phyloP scores from a whole-genome alignment of 2,888 invertebrate species.

The Oscheius onirici region DNA sequence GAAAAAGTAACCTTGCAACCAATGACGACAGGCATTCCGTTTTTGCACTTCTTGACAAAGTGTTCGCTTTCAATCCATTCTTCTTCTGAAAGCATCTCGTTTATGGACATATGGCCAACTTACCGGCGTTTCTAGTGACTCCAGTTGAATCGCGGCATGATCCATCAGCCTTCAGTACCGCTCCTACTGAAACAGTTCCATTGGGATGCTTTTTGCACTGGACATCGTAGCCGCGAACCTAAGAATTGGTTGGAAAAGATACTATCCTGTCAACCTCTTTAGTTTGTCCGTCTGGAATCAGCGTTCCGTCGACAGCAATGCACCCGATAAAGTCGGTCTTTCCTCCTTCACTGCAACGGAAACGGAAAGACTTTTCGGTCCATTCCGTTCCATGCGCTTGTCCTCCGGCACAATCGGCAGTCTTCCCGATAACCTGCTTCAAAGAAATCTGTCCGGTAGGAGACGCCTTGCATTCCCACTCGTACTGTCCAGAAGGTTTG shows the following conservation, averaged over 20 bases:
- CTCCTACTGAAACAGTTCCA: constrained; percentile 54
- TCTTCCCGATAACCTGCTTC: constrained; percentile 44
- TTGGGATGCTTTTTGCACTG: constrained; percentile 52
- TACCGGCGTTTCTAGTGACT: constrained; percentile 5
- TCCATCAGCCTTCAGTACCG: constrained; percentile 19
- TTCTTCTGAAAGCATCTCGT: constrained; percentile 17
- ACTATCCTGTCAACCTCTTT: background rate
- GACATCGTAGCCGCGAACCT: constrained; percentile 47
- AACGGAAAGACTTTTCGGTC: constrained; percentile 61
- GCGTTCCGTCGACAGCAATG: constrained; percentile 34
- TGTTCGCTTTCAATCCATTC: constrained; percentile 34
- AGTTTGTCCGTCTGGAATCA: constrained; percentile 30
- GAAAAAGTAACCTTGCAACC: constrained; percentile 24
- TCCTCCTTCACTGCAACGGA: constrained; percentile 54
- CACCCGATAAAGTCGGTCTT: constrained; percentile 43
- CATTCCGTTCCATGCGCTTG: constrained; percentile 51
- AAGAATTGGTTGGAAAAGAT: background rate
- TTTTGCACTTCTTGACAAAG: constrained; percentile 31
- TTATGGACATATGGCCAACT: background rate
- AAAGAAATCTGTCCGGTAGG: constrained; percentile 45
- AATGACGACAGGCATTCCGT: constrained; percentile 24
- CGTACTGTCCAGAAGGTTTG: constrained; percentile 39
- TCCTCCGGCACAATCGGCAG: constrained; percentile 51
- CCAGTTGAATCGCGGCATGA: constrained; percentile 34
- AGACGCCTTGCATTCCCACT: constrained; percentile 47